Evolutionary conservation across 1,140 invertebrate species (phyloP), one percentile per base, ranked within the genome.

Genomic region (Pentalonia nigronervosa): DNA sequence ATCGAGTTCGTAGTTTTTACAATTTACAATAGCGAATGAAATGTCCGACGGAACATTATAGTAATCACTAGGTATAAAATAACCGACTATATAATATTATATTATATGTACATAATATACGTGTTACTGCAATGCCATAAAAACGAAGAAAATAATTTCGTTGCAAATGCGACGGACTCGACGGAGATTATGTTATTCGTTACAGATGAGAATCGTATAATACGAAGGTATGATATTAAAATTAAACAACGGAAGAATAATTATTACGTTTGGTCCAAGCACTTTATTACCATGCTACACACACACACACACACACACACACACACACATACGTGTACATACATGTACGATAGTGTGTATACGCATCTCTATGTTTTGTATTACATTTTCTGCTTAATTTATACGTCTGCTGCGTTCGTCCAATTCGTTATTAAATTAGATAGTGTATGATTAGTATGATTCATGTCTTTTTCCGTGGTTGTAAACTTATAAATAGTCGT

Each of bases 401-500:
- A 83, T 92, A 48, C n/a, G 90, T 50, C 67, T 91, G 36, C 87
- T 47, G 6, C 17, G 53, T 45, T 45, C 89, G 53, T 92, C 67
- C 90, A 20, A 83, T 50, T 36, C 90, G 90, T 83, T 83, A 50
- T 92, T 83, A 81, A 83, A 83, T 81, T 92, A 83, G 90, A 76
- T 76, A 76, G 60, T 76, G 60, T 76, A 76, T 76, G 60, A 67
- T 67, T 81, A 30, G 45, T 9, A 81, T 34, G 60, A 92, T 83
- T 92, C 67, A 83, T 45, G 67, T 48, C 67, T 36, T 91, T n/a
- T 48, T 45, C 45, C 11, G 76, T 20, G 90, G 45, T 48, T n/a
- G 67, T 91, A 92, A 83, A 50, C 90, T 34, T 92, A 83, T 92
- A 81, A 81, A 92, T 83, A 83, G 48, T 91, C 60, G 60, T 91